Evolutionary conservation across 2,888 invertebrate species (phyloP).

Genomic region (Antheraea yamamai): DNA sequence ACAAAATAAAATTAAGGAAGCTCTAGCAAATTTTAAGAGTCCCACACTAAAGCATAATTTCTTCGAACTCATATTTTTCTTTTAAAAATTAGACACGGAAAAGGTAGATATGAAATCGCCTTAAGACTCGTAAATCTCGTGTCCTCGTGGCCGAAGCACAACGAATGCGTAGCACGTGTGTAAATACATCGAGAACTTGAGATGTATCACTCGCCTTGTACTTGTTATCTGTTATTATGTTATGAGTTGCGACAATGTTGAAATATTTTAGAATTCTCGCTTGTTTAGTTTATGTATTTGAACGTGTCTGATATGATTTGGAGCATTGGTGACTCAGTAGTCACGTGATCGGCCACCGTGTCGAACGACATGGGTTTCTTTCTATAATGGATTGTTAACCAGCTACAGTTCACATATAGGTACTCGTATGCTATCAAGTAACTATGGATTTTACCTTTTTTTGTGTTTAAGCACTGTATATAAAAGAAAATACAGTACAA

Average conservation of each 20-base stretch:
- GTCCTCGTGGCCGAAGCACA: conserved; percentile 14
- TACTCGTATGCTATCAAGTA: too few species aligned
- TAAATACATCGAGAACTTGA: conserved; percentile 21
- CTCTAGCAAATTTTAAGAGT: background rate
- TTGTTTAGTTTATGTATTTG: conserved; percentile 10
- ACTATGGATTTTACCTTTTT: too few species aligned
- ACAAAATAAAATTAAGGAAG: background rate
- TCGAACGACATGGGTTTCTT: background rate
- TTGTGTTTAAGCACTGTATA: too few species aligned
- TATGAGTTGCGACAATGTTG: conserved; percentile 11
- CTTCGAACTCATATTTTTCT: background rate
- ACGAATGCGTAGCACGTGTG: conserved; percentile 29
- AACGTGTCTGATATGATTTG: background rate
- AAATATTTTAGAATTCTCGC: conserved; percentile 1
- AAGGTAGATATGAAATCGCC: conserved; percentile 8
- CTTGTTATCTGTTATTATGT: conserved; percentile 14
- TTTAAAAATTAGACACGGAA: background rate
- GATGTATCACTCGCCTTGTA: conserved; percentile 7
- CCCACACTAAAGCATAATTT: background rate
- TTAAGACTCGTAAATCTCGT: conserved; percentile 20
- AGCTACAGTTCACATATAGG: too few species aligned
- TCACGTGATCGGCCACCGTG: background rate
- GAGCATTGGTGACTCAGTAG: background rate
- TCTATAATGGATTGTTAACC: too few species aligned
- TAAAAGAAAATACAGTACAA: too few species aligned